Percentiles rank a stretch among this genome's conserved stretches.
These are phyloP conservation scores for Coracopsis vasa DNA, from an alignment of 2,113 vertebrate genomes.

Conservation along the genomic window DNA sequence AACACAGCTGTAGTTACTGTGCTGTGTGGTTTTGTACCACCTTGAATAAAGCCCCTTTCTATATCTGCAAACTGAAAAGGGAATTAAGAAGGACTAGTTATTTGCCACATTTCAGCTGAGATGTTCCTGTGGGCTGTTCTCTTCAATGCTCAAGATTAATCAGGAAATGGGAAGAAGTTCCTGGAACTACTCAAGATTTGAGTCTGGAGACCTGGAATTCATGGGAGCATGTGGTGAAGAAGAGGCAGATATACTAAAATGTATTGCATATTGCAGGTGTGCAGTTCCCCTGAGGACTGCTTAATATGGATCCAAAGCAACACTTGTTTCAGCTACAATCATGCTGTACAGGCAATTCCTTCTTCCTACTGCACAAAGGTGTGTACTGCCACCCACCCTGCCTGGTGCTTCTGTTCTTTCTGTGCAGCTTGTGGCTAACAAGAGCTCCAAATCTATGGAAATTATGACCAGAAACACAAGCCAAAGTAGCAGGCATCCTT, in stretches of 20 bases:
- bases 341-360: not conserved
- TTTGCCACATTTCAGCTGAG: not conserved
- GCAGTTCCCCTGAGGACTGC: not conserved
- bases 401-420: not conserved
- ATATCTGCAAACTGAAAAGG: not conserved
- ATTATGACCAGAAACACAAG: not conserved
- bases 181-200: not conserved
- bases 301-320: not conserved
- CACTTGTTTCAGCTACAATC: not conserved
- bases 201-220: not conserved
- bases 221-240: not conserved
- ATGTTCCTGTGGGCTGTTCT: not conserved
- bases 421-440: not conserved
- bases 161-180: not conserved
- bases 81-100: not conserved
- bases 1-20: not conserved
- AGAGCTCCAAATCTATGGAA: not conserved
- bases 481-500: not conserved
- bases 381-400: not conserved
- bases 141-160: not conserved
- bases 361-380: not conserved
- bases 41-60: not conserved
- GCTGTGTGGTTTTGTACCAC: not conserved
- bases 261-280: not conserved
- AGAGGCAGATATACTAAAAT: not conserved